Evolutionary conservation across 2,888 invertebrate species (phyloP), one percentile per base, ranked within the genome.

Genomic region (Branchellion lobata): DNA sequence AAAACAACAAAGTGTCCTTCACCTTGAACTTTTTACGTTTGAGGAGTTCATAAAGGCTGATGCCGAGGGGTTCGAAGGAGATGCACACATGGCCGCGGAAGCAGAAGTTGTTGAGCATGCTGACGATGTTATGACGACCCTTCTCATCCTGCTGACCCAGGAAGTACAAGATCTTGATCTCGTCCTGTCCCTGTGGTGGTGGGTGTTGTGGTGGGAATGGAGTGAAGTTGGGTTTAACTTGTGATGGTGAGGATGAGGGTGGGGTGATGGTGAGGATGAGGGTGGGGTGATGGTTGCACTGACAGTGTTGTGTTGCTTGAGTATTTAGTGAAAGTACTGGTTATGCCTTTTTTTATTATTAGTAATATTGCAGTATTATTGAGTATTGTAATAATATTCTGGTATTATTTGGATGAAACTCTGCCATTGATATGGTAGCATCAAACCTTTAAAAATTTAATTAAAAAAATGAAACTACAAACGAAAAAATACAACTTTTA

Each of bases 61-160:
- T 92, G 51, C 95, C 95, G 93, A 96, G 93, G 83, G 96, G 90
- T 90, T 97, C 96, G 87, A 97, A 97, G 85, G 94, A 94, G 88
- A 97, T 96, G 89, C 96, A 97, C 85, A 96, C 90, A 90, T 97
- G 96, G 88, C 95, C 95, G 84, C 96, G 91, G 90, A 96, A 97
- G 90, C 94, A 95, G 89, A 96, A 96, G 87, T 95, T 95, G 85
- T 96, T 95, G 86, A 94, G 90, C 95, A 97, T 97, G 87, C 96
- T 95, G 85, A 97, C 95, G 84, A 96, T 93, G 88, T 96, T 95
- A 90, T 95, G 93, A 87, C 92, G 91, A 81, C 89, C 89, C 85
- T 95, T 94, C 86, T 92, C 92, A 89, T 96, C 96, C 87, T 94
- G 94, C 86, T 93, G 91, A 85, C 94, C 90, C 81, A 97, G 90